Evolutionary conservation across 2,888 invertebrate species (phyloP).

Genomic region (Drosophila hamatofila): DNA sequence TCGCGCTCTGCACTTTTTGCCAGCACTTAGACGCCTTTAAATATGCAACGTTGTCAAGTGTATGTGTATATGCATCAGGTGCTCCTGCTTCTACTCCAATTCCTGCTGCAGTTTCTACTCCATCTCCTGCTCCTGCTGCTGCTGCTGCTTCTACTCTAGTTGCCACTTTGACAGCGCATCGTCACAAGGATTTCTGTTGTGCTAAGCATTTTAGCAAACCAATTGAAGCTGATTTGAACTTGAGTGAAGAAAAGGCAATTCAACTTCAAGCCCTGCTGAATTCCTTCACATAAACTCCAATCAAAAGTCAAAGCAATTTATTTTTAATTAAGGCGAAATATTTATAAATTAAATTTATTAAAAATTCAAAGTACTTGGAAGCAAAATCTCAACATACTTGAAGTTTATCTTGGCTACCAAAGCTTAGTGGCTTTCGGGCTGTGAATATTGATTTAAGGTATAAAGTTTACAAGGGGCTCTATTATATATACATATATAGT

Average conservation of each 20-base stretch:
- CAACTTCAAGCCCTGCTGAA: background rate
- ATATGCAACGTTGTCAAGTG: constrained; percentile 68
- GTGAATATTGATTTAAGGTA: no score
- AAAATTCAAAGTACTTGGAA: background rate
- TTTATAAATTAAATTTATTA: background rate
- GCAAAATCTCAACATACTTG: no score
- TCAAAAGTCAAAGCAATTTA: no score
- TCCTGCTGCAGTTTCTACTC: background rate
- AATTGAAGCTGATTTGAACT: constrained; percentile 10
- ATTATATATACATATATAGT: no score
- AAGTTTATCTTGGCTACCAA: no score
- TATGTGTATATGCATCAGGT: constrained; percentile 14
- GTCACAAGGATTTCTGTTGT: constrained; percentile 13
- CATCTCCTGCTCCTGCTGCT: background rate
- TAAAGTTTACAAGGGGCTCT: no score
- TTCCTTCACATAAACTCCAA: background rate
- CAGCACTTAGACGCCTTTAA: constrained; percentile 77
- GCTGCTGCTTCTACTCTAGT: background rate
- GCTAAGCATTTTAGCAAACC: constrained; percentile 19
- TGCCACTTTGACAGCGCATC: constrained; percentile 29
- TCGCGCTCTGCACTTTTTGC: constrained; percentile 60
- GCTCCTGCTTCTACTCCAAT: constrained; percentile 3
- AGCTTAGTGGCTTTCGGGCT: no score
- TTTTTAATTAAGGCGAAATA: background rate
- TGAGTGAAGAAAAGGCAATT: constrained; percentile 4